These are phyloP conservation scores for Pimephales promelas DNA, from an alignment of 2,113 vertebrate genomes.

Conservation along the genomic window DNA sequence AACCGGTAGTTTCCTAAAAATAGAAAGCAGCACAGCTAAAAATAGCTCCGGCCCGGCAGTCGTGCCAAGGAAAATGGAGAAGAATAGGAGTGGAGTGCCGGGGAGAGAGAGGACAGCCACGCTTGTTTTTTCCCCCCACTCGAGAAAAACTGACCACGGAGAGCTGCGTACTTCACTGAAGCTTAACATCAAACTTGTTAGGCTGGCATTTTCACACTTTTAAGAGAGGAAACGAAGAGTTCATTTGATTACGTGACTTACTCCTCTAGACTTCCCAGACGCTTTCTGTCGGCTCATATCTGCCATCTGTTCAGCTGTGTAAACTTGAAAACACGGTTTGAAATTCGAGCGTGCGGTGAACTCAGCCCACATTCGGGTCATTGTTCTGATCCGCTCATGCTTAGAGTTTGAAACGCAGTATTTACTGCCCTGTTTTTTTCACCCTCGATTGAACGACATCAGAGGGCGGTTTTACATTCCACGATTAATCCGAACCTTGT, in stretches of 20 bases:
- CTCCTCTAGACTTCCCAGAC: slow-evolving; percentile 27
- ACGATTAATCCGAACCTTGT: slow-evolving; percentile 40
- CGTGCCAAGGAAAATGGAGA: slow-evolving; percentile 89
- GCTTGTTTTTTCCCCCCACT: not conserved
- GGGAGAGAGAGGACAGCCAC: slow-evolving; percentile 66
- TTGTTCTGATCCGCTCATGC: slow-evolving; percentile 45
- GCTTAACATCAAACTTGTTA: slow-evolving; percentile 26
- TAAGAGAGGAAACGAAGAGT: slow-evolving; percentile 22
- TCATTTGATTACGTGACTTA: slow-evolving; percentile 13
- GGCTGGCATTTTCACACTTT: slow-evolving; percentile 8
- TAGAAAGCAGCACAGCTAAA: slow-evolving; percentile 84
- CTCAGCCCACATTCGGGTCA: slow-evolving; percentile 36
- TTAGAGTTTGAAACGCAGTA: slow-evolving; percentile 34
- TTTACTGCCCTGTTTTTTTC: slow-evolving; percentile 34
- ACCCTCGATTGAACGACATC: slow-evolving; percentile 36
- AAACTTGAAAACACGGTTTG: slow-evolving; percentile 35
- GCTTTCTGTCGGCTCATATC: slow-evolving; percentile 40
- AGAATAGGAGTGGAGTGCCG: slow-evolving; percentile 82
- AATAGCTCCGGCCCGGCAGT: slow-evolving; percentile 78
- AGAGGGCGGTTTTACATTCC: slow-evolving; percentile 42
- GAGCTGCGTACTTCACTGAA: not conserved
- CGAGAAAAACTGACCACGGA: not conserved
- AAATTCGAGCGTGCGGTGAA: slow-evolving; percentile 27
- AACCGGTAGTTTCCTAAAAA: slow-evolving; percentile 87
- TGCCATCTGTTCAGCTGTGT: slow-evolving; percentile 48